These are phyloP conservation scores for Aleiodes leptofemur DNA, from an alignment of 2,888 invertebrate species.

Conservation along the genomic window DNA sequence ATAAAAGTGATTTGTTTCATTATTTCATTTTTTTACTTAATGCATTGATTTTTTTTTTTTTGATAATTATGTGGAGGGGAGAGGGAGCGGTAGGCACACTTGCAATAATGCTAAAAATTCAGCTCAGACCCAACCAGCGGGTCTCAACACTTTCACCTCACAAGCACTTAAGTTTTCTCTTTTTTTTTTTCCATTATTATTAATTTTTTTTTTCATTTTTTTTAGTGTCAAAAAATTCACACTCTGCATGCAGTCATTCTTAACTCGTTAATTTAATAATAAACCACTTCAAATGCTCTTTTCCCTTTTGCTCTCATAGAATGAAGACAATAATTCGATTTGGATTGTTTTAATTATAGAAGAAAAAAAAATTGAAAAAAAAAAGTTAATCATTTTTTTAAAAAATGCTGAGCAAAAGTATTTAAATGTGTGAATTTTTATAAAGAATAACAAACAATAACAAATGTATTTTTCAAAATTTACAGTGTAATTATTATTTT, in stretches of 20 bases:
- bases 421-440: slow-evolving; percentile 8
- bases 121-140: slow-evolving; percentile 38
- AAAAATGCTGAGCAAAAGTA: slow-evolving; percentile 26
- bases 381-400: background rate
- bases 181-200: slow-evolving; percentile 3
- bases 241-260: background rate
- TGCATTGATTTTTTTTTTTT: slow-evolving; percentile 10
- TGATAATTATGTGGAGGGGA: slow-evolving; percentile 8
- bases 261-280: slow-evolving; percentile 11
- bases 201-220: background rate
- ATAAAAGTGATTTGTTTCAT: slow-evolving; percentile 26
- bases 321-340: slow-evolving; percentile 11
- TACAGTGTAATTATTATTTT: background rate
- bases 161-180: slow-evolving; percentile 4
- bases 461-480: slow-evolving; percentile 4
- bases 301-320: slow-evolving; percentile 5
- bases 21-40: background rate
- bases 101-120: slow-evolving; percentile 23
- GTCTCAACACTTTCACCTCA: slow-evolving; percentile 21
- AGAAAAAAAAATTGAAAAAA: slow-evolving; percentile 4
- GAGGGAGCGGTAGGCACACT: slow-evolving; percentile 29
- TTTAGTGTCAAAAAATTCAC: background rate
- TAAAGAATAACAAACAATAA: background rate
- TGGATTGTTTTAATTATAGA: background rate
- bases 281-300: slow-evolving; percentile 11